These are phyloP conservation scores for Psilanteris sp. DNA, from an alignment of 1,140 invertebrate genomes.

Conservation along the genomic window DNA sequence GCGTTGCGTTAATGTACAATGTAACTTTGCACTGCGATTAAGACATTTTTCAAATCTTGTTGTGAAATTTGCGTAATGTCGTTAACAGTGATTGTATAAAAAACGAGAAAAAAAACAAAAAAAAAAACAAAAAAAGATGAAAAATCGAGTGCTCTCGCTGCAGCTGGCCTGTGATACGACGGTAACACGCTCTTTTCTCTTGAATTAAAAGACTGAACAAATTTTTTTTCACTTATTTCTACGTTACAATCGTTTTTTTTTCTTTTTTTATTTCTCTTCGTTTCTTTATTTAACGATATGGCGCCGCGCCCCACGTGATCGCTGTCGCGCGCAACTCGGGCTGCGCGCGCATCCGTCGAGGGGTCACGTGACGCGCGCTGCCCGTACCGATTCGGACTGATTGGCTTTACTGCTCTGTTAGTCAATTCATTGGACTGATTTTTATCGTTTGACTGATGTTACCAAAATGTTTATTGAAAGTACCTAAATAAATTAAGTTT, in stretches of 20 bases:
- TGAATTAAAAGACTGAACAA: constrained; percentile 71
- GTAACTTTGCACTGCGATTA: constrained; percentile 64
- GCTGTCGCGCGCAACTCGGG: no score
- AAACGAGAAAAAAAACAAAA: constrained; percentile 43
- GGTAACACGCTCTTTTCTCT: constrained; percentile 68
- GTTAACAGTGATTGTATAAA: constrained; percentile 61
- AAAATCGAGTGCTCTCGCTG: constrained; percentile 61
- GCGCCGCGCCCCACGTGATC: no score
- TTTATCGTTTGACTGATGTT: constrained; percentile 80
- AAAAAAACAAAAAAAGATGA: constrained; percentile 44
- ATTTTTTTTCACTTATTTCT: no score
- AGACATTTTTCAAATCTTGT: constrained; percentile 64
- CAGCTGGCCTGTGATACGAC: constrained; percentile 72
- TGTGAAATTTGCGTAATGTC: constrained; percentile 63
- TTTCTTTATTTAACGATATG: no score
- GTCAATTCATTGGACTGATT: constrained; percentile 79
- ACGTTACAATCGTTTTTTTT: no score
- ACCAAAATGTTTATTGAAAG: constrained; percentile 79
- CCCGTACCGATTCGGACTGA: constrained; percentile 78
- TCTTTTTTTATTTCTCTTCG: constrained; percentile 36
- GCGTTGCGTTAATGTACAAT: constrained; percentile 65
- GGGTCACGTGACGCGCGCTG: constrained; percentile 58
- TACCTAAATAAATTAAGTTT: constrained; percentile 79
- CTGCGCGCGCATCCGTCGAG: no score
- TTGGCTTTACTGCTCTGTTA: constrained; percentile 75